Base-by-base conservation (phyloP, 2,113 vertebrate genomes). In the Syngnathus floridae region DNA sequence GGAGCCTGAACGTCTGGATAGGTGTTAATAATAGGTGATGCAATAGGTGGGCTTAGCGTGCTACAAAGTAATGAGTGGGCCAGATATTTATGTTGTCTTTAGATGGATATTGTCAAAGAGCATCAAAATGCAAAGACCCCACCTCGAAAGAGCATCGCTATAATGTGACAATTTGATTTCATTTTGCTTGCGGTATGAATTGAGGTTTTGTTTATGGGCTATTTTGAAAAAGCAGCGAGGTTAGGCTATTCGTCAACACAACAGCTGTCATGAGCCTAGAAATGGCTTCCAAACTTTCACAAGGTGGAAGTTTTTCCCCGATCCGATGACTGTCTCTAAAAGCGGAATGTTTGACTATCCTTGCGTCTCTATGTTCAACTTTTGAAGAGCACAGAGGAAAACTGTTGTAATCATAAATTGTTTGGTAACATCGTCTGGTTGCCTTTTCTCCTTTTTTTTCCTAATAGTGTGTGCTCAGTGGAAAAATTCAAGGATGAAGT, bases 1-100 rank as follows among this genome's bases (percentile, higher is more conserved):
- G 35, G 48, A 78, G 65, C 55, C 69, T 56, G 71, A 78, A 73
- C 1, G 75, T 75, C 78, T 80, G 66, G 60, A 61, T 74, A 62
- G 51, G 64, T 68, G 68, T 46, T 1, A 67, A 77, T 78, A 76
- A 76, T 64, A 66, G 64, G 43, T 64, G 73, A 71, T 65, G 64
- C 61, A 66, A 71, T 16, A 35, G 73, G 61, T 54, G 41, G 35
- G 57, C 46, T 56, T 62, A 41, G 21, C 37, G 45, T 10, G 22
- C 22, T 62, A 45, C n/a, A 45, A 43, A 62, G 54, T 31, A 7
- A 6, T 56, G 54, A 13, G 54, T 56, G 26, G 54, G 54, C 26
- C 6, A 21, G 26, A 35, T 56, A 35, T 56, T 35, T 56, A 35
- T 56, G 26, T 56, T 31, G 16, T 31, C 54, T 31, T 35, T 31